Conservation (phyloP, 1,140 invertebrate species). For the Teleopsis dalmanni region DNA sequence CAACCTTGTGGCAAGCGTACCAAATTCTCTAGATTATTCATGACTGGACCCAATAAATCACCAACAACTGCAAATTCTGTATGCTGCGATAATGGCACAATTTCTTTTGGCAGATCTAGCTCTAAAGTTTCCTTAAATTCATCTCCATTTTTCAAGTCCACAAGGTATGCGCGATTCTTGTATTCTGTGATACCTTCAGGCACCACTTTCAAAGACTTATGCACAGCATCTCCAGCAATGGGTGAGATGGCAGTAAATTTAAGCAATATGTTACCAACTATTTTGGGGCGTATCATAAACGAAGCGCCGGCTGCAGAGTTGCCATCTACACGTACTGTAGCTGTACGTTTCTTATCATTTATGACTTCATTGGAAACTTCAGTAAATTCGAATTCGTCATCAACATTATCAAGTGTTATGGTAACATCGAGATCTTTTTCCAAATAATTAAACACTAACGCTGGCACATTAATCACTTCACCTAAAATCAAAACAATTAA, state of each 20-base stretch:
- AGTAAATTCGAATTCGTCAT: constrained; percentile 73
- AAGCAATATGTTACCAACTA: constrained; percentile 65
- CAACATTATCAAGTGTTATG: constrained; percentile 73
- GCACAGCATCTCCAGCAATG: constrained; percentile 64
- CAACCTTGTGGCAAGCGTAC: constrained; percentile 82
- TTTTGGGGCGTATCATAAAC: constrained; percentile 71
- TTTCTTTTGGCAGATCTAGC: constrained; percentile 61
- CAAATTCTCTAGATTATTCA: constrained; percentile 67
- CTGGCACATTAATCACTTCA: constrained; percentile 38
- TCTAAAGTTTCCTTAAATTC: constrained; percentile 54
- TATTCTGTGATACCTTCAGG: constrained; percentile 74
- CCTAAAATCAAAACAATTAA: constrained; percentile 10
- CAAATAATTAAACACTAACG: constrained; percentile 39
- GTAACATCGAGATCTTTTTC: constrained; percentile 67
- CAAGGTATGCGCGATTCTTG: constrained; percentile 64
- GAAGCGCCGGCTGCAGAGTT: constrained; percentile 62
- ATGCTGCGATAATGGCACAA: constrained; percentile 60
- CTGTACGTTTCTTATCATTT: constrained; percentile 50
- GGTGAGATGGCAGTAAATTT: constrained; percentile 65
- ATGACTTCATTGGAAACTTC: constrained; percentile 48
- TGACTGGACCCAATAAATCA: constrained; percentile 66
- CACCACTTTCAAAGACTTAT: constrained; percentile 63
- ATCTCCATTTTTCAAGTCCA: constrained; percentile 60
- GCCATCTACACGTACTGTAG: constrained; percentile 56
- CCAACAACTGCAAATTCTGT: constrained; percentile 67